Conservation (phyloP, 2,888 invertebrate species). For the Meteorus colon region DNA sequence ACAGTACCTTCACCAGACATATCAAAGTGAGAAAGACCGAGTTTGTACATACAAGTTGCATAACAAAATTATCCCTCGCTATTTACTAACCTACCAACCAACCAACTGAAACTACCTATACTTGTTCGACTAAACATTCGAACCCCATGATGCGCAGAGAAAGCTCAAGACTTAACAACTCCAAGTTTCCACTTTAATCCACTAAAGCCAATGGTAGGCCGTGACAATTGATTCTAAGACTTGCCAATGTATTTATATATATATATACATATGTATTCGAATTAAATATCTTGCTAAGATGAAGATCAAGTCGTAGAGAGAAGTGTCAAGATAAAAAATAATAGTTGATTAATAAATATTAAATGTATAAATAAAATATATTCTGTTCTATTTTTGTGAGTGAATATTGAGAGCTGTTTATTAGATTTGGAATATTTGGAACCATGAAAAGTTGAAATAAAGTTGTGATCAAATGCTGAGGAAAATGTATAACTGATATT, state of each 20-base stretch:
- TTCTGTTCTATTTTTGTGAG: too few species aligned
- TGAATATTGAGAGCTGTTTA: too few species aligned
- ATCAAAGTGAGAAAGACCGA: conserved; percentile 16
- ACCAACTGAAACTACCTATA: conserved; percentile 58
- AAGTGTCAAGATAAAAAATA: too few species aligned
- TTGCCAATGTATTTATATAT: background rate
- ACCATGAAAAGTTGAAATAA: too few species aligned
- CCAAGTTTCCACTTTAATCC: conserved; percentile 72
- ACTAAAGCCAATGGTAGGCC: conserved; percentile 71
- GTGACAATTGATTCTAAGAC: conserved; percentile 70
- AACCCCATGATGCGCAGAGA: conserved; percentile 50
- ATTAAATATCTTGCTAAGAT: background rate
- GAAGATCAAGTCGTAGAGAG: background rate
- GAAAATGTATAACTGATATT: too few species aligned
- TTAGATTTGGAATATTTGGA: too few species aligned
- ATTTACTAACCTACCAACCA: conserved; percentile 22
- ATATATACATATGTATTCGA: background rate
- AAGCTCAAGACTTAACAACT: conserved; percentile 59
- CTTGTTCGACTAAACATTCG: conserved; percentile 51
- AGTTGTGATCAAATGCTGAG: too few species aligned
- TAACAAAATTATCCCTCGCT: conserved; percentile 25
- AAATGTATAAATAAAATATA: too few species aligned
- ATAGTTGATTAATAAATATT: too few species aligned
- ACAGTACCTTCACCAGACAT: background rate
- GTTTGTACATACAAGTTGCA: conserved; percentile 28